Percentiles rank a stretch among this genome's conserved stretches.
Evolutionary conservation across 37 sponge, comb jelly and placozoan species (phyloP).

Genomic region (Cladorhizidae sp.): DNA sequence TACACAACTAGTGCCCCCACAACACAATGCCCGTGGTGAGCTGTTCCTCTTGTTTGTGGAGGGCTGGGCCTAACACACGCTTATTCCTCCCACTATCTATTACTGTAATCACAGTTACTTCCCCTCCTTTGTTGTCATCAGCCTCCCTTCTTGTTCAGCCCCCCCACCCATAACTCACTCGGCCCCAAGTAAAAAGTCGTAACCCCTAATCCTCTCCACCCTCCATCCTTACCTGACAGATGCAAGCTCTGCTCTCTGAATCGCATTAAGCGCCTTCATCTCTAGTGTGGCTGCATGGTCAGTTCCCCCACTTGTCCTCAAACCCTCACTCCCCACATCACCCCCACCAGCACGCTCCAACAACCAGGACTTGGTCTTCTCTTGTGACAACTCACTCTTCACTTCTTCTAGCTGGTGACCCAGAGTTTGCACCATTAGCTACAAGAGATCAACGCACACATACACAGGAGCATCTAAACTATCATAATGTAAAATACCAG

Average conservation of each 20-base stretch:
- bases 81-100: background rate
- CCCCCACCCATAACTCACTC: too few relatives aligned
- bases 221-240: background rate
- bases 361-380: conserved; percentile 18
- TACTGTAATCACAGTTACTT: background rate
- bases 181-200: too few relatives aligned
- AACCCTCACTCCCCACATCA: background rate
- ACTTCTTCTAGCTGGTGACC: conserved; percentile 15
- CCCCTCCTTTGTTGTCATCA: too few relatives aligned
- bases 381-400: conserved; percentile 23
- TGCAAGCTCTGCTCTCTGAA: conserved; percentile 51
- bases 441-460: background rate
- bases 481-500: too few relatives aligned
- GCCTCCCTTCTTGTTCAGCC: too few relatives aligned
- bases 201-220: too few relatives aligned
- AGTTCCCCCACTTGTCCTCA: background rate
- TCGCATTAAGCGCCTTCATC: conserved; percentile 48
- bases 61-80: too few relatives aligned
- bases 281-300: conserved; percentile 30
- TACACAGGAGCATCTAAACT: background rate
- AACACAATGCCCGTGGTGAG: too few relatives aligned
- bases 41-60: too few relatives aligned
- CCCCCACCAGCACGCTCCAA: conserved; percentile 3
- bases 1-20: too few relatives aligned
- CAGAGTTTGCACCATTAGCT: conserved; percentile 33